Percentiles rank a stretch among this genome's conserved stretches.
phyloP scores from a whole-genome alignment of 1,140 invertebrate species.

The Choristoneura fumiferana region DNA sequence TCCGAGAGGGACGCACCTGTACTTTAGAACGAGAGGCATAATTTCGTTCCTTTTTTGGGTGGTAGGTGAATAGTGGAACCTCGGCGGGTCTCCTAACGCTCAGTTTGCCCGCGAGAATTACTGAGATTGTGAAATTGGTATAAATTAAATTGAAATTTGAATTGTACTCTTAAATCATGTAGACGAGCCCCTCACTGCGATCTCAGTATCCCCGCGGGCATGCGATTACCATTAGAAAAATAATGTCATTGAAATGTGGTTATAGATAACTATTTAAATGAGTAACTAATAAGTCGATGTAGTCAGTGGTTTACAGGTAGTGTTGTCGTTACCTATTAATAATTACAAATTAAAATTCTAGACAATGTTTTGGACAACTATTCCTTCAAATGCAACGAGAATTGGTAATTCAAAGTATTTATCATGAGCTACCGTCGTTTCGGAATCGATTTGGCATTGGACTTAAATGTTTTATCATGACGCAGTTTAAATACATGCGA shows the following conservation, averaged over 20 bases:
- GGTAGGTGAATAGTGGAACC: no score
- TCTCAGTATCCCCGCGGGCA: slow-evolving; percentile 51
- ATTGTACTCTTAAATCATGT: slow-evolving; percentile 12
- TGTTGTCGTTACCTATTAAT: slow-evolving; percentile 64
- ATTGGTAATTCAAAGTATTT: slow-evolving; percentile 38
- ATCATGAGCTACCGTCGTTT: neutral
- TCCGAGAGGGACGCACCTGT: no score
- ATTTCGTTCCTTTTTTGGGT: no score
- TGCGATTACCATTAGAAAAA: slow-evolving; percentile 54
- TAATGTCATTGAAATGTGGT: slow-evolving; percentile 62
- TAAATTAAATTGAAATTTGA: slow-evolving; percentile 3
- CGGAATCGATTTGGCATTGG: no score
- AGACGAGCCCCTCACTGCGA: slow-evolving; percentile 20
- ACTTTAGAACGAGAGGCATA: no score
- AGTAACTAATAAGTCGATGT: slow-evolving; percentile 64
- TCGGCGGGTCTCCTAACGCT: neutral
- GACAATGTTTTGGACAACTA: slow-evolving; percentile 36
- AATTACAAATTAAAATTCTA: slow-evolving; percentile 28
- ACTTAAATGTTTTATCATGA: no score
- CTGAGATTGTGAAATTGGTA: neutral
- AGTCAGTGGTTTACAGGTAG: slow-evolving; percentile 73
- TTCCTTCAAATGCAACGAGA: slow-evolving; percentile 43
- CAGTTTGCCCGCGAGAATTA: neutral
- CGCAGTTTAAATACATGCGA: no score
- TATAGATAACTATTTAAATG: slow-evolving; percentile 63